Conservation (phyloP, 2,113 vertebrate species). For the Leucopsar rothschildi region DNA sequence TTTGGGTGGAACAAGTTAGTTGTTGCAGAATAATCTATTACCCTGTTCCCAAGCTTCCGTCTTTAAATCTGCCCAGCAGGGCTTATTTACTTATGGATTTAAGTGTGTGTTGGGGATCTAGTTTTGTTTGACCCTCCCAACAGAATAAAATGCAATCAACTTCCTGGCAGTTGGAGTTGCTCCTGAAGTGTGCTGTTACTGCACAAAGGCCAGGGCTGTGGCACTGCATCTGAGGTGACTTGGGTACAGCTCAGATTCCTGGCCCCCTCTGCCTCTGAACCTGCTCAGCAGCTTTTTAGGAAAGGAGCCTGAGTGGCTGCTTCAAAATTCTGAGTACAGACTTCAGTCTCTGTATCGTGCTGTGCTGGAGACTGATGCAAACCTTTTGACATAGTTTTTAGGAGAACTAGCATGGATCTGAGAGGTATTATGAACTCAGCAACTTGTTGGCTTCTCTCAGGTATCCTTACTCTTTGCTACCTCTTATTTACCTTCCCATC, state of each 20-base stretch:
- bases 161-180: background rate
- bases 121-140: background rate
- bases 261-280: background rate
- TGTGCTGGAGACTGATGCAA: background rate
- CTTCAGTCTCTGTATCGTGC: background rate
- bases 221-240: rapidly evolving
- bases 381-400: background rate
- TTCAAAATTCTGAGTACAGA: background rate
- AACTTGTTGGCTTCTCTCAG: background rate
- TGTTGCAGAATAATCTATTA: background rate
- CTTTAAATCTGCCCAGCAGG: background rate
- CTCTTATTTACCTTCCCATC: background rate
- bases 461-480: background rate
- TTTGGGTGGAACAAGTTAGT: conserved; percentile 37
- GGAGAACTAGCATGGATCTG: background rate
- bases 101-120: background rate
- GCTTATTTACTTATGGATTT: conserved; percentile 52
- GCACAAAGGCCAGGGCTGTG: rapidly evolving
- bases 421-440: rapidly evolving
- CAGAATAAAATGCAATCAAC: background rate
- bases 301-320: background rate
- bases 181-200: background rate
- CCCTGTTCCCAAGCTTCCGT: background rate
- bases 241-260: background rate
- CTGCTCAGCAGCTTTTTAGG: background rate